Conservation (phyloP, 2,113 vertebrate genomes). For the Erinaceus europaeus region DNA sequence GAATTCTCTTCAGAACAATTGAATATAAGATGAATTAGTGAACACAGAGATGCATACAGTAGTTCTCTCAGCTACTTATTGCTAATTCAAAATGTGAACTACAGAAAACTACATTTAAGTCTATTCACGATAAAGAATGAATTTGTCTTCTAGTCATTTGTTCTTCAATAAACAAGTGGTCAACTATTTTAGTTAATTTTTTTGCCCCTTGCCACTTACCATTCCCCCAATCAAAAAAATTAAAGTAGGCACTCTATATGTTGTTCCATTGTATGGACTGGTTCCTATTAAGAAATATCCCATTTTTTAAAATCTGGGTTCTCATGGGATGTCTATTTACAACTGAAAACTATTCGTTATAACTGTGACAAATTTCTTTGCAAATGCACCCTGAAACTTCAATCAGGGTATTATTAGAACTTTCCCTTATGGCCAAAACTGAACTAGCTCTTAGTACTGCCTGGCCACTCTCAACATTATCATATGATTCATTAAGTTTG, state of each 20-base stretch:
- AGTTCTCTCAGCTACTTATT: neutral
- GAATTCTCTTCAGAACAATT: neutral
- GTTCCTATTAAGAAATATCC: neutral
- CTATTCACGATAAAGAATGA: neutral
- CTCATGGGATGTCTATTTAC: neutral
- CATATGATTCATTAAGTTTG: neutral
- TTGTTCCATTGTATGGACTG: neutral
- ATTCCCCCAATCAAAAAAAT: neutral
- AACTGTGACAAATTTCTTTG: neutral
- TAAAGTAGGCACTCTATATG: neutral
- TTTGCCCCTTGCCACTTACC: neutral
- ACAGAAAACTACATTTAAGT: neutral
- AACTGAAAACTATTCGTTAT: neutral
- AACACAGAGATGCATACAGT: neutral
- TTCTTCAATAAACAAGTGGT: neutral
- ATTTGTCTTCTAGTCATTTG: neutral
- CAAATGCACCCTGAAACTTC: neutral
- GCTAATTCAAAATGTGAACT: neutral
- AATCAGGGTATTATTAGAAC: neutral
- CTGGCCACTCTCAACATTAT: neutral
- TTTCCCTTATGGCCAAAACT: neutral
- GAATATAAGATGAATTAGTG: neutral
- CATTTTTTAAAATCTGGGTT: neutral
- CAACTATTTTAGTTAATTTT: neutral
- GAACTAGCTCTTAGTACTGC: neutral